Evolutionary conservation across 1,140 invertebrate genomes (phyloP).

Genomic region (Helicorthomorpha holstii): DNA sequence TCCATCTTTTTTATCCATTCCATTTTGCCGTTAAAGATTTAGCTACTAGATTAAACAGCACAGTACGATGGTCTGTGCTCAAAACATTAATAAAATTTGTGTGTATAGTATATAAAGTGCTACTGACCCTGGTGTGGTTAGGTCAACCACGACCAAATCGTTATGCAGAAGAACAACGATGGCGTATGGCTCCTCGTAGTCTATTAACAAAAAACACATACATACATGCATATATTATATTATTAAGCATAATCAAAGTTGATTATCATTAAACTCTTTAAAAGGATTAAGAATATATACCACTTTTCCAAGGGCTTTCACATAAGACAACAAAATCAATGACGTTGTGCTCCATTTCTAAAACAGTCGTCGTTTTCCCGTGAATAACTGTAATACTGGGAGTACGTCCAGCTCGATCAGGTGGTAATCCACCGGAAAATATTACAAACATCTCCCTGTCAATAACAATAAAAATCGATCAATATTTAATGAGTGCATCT

Average conservation of each 20-base stretch:
- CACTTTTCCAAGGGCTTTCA: conserved; percentile 80
- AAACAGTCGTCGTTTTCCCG: conserved; percentile 82
- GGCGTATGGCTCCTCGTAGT: conserved; percentile 91
- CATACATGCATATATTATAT: too few species aligned
- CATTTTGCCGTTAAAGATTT: too few species aligned
- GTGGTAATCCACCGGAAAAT: conserved; percentile 87
- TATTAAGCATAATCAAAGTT: too few species aligned
- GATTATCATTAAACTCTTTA: too few species aligned
- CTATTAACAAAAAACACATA: conserved; percentile 38
- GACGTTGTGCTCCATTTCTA: conserved; percentile 98
- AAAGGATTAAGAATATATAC: conserved; percentile 34
- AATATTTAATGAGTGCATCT: not conserved
- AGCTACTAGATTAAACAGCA: too few species aligned
- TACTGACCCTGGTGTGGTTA: conserved; percentile 58
- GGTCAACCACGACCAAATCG: conserved; percentile 94
- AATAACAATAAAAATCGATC: too few species aligned
- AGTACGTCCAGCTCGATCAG: conserved; percentile 69
- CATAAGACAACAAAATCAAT: conserved; percentile 91
- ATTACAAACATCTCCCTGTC: conserved; percentile 69
- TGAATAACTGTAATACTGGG: conserved; percentile 92
- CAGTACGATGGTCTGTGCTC: too few species aligned
- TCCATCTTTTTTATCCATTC: too few species aligned
- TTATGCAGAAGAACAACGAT: conserved; percentile 93
- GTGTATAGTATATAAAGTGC: not conserved
- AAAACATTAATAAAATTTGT: too few species aligned